Base-by-base conservation (phyloP, 2,113 vertebrate genomes). In the Protomyctophum bolini region DNA sequence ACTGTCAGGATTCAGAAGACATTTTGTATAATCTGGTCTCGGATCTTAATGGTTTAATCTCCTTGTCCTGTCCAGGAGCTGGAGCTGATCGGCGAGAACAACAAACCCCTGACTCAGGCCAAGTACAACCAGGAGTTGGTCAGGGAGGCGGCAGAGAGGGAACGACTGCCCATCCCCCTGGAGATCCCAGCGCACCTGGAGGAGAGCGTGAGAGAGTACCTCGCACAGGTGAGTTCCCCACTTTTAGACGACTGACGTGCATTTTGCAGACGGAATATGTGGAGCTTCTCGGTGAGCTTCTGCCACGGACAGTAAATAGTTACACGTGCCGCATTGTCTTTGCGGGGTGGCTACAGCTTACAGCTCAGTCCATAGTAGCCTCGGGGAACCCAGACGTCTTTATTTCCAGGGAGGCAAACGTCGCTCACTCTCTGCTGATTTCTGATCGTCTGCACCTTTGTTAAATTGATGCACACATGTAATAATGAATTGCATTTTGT, bases 61-160 rank as follows among this genome's bases (percentile, higher is more conserved):
- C 0, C 52, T 9, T 12, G 0, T 51, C 8, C 1, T 67, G 10
- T 71, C 29, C 87, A 99, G 98, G 97, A 96, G 82, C 91, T 98
- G 60, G 91, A 94, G 49, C 87, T 99, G 69, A 89, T 99, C 58
- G 95, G 96, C 84, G 89, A 93, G 71, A 89, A 96, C 86, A 99
- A 99, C 70, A 93, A 95, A 12, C 96, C 97, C 0, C 92, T 98
- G 52, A 96, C 94, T 58, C 96, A 99, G 0, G 97, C 96, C 12
- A 95, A 91, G 90, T 99, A 99, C 87, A 94, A 99, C 72, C 84
- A 82, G 82, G 92, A 94, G 0, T 85, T 93, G 0, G 89, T 99
- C 41, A 92, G 86, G 51, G 94, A 96, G 83, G 90, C 96, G 2
- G 94, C 92, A 0, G 90, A 95, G 86, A 94, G 93, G 71, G 94